These are phyloP conservation scores for Denticeps clupeoides DNA, from an alignment of 2,797 vertebrate species.

Conservation along the genomic window DNA sequence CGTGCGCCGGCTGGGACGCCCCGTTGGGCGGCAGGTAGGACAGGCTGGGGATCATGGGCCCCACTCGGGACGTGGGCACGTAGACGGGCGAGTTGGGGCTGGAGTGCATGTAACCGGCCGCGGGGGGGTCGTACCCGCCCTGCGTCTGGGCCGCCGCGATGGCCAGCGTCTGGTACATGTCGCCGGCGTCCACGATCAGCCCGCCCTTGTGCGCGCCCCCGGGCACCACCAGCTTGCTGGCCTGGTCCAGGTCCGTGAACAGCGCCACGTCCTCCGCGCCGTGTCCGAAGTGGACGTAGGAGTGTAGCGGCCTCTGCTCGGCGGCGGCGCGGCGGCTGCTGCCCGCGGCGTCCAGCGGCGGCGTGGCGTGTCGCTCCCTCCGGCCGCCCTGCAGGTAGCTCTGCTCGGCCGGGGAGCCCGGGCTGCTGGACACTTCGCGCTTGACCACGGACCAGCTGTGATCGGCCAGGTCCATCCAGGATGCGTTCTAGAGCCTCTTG, in stretches of 20 bases:
- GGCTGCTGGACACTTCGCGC: conserved; percentile 73
- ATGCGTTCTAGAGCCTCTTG: conserved; percentile 70
- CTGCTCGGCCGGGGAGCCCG: conserved; percentile 62
- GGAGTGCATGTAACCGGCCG: conserved; percentile 86
- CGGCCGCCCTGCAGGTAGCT: conserved; percentile 61
- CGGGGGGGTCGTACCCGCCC: conserved; percentile 74
- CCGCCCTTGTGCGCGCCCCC: conserved; percentile 73
- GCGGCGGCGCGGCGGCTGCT: conserved; percentile 58
- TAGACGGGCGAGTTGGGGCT: conserved; percentile 88
- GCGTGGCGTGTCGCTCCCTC: conserved; percentile 57
- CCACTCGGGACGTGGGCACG: conserved; percentile 83
- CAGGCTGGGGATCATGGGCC: conserved; percentile 83
- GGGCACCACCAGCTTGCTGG: conserved; percentile 83
- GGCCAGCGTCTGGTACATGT: conserved; percentile 94
- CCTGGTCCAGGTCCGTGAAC: conserved; percentile 89
- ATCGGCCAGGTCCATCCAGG: conserved; percentile 97
- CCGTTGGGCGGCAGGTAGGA: conserved; percentile 77
- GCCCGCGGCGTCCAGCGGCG: conserved; percentile 69
- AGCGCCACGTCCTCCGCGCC: conserved; percentile 81
- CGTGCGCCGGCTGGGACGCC: conserved; percentile 69
- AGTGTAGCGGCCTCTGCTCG: conserved; percentile 68
- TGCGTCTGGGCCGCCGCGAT: conserved; percentile 82
- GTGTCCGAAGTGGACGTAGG: conserved; percentile 73
- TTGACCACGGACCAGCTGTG: conserved; percentile 89
- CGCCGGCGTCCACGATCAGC: conserved; percentile 71